Conservation (phyloP, 2,888 invertebrate species). For the Apotomis capreana region DNA sequence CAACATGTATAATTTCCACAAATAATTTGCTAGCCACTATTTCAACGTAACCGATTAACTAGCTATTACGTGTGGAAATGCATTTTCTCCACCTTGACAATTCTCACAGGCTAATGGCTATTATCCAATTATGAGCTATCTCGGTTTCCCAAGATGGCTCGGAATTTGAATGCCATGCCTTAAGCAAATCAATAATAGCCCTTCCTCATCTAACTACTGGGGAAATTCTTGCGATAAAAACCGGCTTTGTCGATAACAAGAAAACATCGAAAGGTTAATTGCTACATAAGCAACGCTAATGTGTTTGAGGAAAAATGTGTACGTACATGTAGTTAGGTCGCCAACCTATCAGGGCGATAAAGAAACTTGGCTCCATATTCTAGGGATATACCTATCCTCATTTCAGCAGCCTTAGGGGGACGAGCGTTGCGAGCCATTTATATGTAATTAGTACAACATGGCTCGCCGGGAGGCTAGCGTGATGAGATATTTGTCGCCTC, state of each 20-base stretch:
- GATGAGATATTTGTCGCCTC: too few species aligned
- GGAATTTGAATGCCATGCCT: constrained; percentile 37
- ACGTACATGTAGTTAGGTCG: background rate
- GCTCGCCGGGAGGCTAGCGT: too few species aligned
- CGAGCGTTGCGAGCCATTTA: too few species aligned
- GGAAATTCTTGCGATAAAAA: constrained; percentile 32
- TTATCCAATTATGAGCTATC: constrained; percentile 29
- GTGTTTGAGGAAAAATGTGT: constrained; percentile 31
- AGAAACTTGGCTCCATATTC: background rate
- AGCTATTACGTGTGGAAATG: constrained; percentile 1
- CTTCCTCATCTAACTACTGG: constrained; percentile 21
- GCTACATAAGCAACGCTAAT: constrained; percentile 35
- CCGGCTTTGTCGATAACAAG: constrained; percentile 35
- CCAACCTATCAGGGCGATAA: background rate
- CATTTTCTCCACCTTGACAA: constrained; percentile 14
- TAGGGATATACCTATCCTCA: background rate
- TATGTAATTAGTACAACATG: too few species aligned
- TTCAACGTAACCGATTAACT: background rate
- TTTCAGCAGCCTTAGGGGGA: background rate
- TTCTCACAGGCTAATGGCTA: constrained; percentile 24
- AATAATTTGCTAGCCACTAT: background rate
- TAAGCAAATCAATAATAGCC: constrained; percentile 31
- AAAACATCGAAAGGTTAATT: constrained; percentile 42
- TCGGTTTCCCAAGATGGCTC: constrained; percentile 29
- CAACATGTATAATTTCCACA: background rate